Evolutionary conservation across 2,113 vertebrate genomes (phyloP).

Genomic region (Chionomys nivalis): DNA sequence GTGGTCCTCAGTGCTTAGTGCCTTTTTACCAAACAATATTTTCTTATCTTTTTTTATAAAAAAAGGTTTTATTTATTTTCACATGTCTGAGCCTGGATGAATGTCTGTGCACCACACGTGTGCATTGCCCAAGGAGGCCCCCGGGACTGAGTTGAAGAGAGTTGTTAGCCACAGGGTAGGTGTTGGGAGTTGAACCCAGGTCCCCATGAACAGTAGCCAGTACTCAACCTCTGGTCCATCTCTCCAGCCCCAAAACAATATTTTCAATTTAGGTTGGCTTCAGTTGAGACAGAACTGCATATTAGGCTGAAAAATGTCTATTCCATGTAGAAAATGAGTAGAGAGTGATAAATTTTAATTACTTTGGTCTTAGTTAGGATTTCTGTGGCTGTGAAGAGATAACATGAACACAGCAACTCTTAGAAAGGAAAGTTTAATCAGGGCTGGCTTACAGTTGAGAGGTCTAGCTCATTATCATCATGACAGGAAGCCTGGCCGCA

Average conservation of each 20-base stretch:
- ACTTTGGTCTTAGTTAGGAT: background rate
- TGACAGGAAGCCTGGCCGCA: background rate
- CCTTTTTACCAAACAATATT: background rate
- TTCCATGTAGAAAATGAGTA: background rate
- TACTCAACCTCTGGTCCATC: background rate
- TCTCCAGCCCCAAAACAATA: background rate
- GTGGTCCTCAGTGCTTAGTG: background rate
- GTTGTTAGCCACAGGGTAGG: too few relatives aligned
- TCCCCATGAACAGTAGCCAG: background rate
- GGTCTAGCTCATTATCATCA: background rate
- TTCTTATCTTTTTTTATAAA: background rate
- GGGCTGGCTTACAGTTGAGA: background rate
- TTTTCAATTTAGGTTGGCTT: background rate
- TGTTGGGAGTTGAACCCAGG: background rate
- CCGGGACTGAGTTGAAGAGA: too few relatives aligned
- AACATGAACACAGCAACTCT: background rate
- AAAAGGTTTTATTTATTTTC: too few relatives aligned
- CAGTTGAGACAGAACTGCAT: background rate
- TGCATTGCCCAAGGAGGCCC: too few relatives aligned
- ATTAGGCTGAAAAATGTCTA: background rate
- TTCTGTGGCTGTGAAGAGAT: background rate
- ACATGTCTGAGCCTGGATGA: too few relatives aligned
- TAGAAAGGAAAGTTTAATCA: background rate
- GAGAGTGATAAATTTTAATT: background rate
- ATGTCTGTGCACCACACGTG: too few relatives aligned